Evolutionary conservation across 2,113 vertebrate species (phyloP).

Genomic region (Oryzias curvinotus): DNA sequence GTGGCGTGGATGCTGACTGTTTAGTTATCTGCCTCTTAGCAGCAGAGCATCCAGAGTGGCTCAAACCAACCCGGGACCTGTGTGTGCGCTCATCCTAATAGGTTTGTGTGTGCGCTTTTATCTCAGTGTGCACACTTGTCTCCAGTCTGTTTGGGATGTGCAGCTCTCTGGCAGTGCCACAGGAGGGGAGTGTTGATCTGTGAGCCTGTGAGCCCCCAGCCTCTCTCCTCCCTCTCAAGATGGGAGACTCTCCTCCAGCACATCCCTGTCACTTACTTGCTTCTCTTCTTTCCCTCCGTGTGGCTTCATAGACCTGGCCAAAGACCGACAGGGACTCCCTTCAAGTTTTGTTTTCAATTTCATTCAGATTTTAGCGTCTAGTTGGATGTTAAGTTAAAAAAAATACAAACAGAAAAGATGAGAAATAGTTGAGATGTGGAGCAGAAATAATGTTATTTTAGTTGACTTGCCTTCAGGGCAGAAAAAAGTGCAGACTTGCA

Average conservation of each 20-base stretch:
- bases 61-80: conserved; percentile 27
- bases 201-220: conserved; percentile 32
- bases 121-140: background rate
- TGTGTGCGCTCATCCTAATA: conserved; percentile 10
- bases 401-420: background rate
- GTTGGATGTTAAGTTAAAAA: conserved; percentile 1
- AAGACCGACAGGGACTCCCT: too few relatives aligned
- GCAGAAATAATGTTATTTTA: conserved; percentile 35
- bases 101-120: conserved; percentile 7
- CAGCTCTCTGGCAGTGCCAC: conserved; percentile 71
- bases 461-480: conserved; percentile 23
- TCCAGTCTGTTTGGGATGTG: conserved; percentile 40
- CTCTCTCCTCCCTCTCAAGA: conserved; percentile 38
- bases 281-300: background rate
- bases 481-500: conserved; percentile 10
- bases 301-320: too few relatives aligned
- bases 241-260: conserved; percentile 31
- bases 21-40: conserved; percentile 67
- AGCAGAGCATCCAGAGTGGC: conserved; percentile 44
- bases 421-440: conserved; percentile 12
- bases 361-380: conserved; percentile 1
- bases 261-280: conserved; percentile 9
- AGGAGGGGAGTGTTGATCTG: conserved; percentile 75
- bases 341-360: conserved; percentile 7
- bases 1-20: conserved; percentile 30